These are phyloP conservation scores for Lordiphosa mommai DNA, from an alignment of 1,140 invertebrate species.

Conservation along the genomic window DNA sequence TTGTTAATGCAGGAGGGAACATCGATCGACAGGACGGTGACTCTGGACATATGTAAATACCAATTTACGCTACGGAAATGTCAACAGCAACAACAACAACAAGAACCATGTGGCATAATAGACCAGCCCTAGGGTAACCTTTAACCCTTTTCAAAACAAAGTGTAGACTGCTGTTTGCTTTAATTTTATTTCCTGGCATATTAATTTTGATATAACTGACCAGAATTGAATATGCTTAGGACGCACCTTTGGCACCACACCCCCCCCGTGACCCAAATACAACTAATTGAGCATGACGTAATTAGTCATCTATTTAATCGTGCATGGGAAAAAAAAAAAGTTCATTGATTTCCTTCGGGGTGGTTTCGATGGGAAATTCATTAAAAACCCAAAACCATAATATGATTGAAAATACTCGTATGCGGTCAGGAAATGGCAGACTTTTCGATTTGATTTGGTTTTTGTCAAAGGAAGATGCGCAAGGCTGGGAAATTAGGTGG, in stretches of 20 bases:
- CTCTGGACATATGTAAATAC: slow-evolving; percentile 68
- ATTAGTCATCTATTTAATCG: slow-evolving; percentile 65
- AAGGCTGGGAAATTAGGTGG: no score
- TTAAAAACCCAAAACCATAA: slow-evolving; percentile 37
- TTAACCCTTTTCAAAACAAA: slow-evolving; percentile 35
- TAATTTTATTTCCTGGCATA: slow-evolving; percentile 35
- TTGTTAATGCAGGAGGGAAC: slow-evolving; percentile 57
- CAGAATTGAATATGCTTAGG: slow-evolving; percentile 4
- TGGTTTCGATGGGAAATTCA: slow-evolving; percentile 39
- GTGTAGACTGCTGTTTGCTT: slow-evolving; percentile 44
- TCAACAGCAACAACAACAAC: slow-evolving; percentile 69
- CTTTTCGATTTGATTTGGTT: slow-evolving; percentile 12
- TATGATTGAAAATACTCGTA: slow-evolving; percentile 11
- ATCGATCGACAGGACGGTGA: slow-evolving; percentile 39
- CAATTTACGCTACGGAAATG: slow-evolving; percentile 71
- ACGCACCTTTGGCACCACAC: slow-evolving; percentile 31
- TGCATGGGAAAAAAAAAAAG: slow-evolving; percentile 24
- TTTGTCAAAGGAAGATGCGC: slow-evolving; percentile 1
- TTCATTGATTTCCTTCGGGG: slow-evolving; percentile 30
- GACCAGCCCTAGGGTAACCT: slow-evolving; percentile 23
- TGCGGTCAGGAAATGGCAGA: not conserved
- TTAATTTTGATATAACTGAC: slow-evolving; percentile 61
- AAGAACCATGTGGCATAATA: slow-evolving; percentile 13
- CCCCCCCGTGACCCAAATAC: slow-evolving; percentile 50
- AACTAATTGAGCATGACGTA: slow-evolving; percentile 71